Evolutionary conservation across 2,888 invertebrate genomes (phyloP).

Genomic region (Bellardia bayeri): DNA sequence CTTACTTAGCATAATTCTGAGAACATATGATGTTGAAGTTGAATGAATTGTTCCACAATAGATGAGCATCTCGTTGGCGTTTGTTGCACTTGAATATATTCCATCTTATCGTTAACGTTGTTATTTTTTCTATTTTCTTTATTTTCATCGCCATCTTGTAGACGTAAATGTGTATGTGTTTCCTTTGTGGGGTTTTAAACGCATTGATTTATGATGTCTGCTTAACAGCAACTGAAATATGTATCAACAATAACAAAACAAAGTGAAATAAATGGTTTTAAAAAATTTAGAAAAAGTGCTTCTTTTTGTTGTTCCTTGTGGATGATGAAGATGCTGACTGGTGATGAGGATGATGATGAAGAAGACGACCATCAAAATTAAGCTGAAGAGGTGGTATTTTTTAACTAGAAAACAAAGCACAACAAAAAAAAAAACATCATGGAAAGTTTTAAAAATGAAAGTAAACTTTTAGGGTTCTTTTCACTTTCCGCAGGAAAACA

Average conservation of each 20-base stretch:
- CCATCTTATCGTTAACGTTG: conserved; percentile 16
- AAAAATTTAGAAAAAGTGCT: conserved; percentile 39
- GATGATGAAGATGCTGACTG: conserved; percentile 16
- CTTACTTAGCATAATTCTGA: not conserved
- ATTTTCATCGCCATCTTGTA: conserved; percentile 55
- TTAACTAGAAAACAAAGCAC: conserved; percentile 32
- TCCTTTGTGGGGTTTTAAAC: conserved; percentile 53
- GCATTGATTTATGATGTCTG: conserved; percentile 80
- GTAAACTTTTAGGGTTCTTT: conserved; percentile 61
- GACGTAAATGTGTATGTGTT: conserved; percentile 55
- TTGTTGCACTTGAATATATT: conserved; percentile 62
- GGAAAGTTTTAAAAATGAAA: conserved; percentile 66
- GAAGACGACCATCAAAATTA: conserved; percentile 18
- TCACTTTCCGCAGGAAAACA: conserved; percentile 32
- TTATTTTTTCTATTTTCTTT: conserved; percentile 41
- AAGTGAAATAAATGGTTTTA: conserved; percentile 62
- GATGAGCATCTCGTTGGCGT: conserved; percentile 35
- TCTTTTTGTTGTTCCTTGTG: not conserved
- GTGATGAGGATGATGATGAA: conserved; percentile 42
- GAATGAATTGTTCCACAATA: conserved; percentile 33
- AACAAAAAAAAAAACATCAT: conserved; percentile 26
- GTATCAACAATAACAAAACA: conserved; percentile 39
- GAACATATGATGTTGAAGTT: conserved; percentile 40
- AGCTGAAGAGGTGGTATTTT: conserved; percentile 46
- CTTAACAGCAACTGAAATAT: conserved; percentile 73